These are phyloP conservation scores for Aporophyla nigra DNA, from an alignment of 2,888 invertebrate genomes.

Conservation along the genomic window DNA sequence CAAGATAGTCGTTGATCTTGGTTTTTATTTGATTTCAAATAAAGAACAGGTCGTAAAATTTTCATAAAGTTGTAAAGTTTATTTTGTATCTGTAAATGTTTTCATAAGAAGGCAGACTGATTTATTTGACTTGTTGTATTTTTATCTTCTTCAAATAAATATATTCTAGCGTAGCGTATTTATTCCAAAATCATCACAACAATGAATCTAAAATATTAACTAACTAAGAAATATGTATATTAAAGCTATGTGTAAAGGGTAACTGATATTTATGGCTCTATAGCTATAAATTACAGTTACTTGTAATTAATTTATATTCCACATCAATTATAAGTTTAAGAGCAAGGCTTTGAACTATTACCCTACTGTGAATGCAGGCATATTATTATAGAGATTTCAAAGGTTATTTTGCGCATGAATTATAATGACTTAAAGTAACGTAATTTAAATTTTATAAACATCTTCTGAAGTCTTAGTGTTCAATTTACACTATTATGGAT, in stretches of 20 bases:
- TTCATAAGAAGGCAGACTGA: not conserved
- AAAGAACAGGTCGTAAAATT: too few relatives aligned
- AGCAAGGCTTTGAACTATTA: conserved; percentile 21
- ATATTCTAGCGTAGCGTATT: conserved; percentile 2
- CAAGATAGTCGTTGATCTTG: too few relatives aligned
- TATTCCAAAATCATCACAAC: conserved; percentile 11
- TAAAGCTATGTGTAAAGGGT: conserved; percentile 26
- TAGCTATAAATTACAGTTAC: conserved; percentile 46
- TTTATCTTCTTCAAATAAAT: not conserved
- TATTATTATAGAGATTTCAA: conserved; percentile 25
- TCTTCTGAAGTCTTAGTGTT: not conserved
- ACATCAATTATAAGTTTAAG: conserved; percentile 41
- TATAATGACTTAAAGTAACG: not conserved
- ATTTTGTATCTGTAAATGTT: not conserved
- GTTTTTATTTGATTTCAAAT: too few relatives aligned
- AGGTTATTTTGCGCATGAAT: conserved; percentile 4
- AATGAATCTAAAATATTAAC: conserved; percentile 24
- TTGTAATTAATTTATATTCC: conserved; percentile 28
- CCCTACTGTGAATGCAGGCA: not conserved
- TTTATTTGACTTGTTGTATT: not conserved
- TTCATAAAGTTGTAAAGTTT: too few relatives aligned
- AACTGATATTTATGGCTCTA: conserved; percentile 45
- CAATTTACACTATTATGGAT: not conserved
- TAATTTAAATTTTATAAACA: not conserved
- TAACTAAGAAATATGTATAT: conserved; percentile 34